Percentiles rank a stretch among this genome's conserved stretches.
These are phyloP conservation scores for Pitta sordida DNA, from an alignment of 2,113 vertebrate species.

Conservation along the genomic window DNA sequence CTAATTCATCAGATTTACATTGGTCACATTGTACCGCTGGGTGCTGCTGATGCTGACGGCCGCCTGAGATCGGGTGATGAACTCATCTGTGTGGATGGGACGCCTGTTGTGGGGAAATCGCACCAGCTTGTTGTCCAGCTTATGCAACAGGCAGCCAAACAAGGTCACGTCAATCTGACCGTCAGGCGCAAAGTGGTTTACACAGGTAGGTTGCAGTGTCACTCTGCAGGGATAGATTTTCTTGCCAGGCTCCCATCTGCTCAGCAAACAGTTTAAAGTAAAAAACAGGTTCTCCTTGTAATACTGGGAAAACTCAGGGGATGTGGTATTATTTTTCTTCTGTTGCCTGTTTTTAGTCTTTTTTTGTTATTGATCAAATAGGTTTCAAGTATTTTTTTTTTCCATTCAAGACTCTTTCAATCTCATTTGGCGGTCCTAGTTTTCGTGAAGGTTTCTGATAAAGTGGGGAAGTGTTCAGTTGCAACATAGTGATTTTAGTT, in stretches of 20 bases:
- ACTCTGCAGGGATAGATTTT: not conserved
- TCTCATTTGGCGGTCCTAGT: not conserved
- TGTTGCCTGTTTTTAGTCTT: not conserved
- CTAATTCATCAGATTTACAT: conserved; percentile 89
- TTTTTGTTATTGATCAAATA: not conserved
- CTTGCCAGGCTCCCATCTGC: conserved; percentile 20
- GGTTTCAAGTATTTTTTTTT: not conserved
- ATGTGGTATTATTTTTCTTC: not conserved
- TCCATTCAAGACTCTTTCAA: not conserved
- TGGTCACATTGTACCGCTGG: conserved; percentile 97
- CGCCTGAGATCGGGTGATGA: conserved; percentile 95
- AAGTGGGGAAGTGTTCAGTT: accelerated
- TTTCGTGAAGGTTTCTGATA: not conserved
- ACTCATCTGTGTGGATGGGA: conserved; percentile 95
- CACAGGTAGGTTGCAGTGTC: conserved; percentile 75
- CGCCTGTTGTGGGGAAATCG: conserved; percentile 94
- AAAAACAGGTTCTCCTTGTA: not conserved
- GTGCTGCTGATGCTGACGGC: conserved; percentile 93
- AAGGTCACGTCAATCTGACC: conserved; percentile 97
- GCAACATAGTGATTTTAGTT: not conserved
- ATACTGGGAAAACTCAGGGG: not conserved
- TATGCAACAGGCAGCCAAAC: conserved; percentile 98
- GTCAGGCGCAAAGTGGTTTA: conserved; percentile 93
- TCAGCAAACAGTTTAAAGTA: not conserved
- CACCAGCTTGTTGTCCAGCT: conserved; percentile 98